Base-by-base conservation (phyloP, 1,140 invertebrate species). In the Ostrea denselamellosa region DNA sequence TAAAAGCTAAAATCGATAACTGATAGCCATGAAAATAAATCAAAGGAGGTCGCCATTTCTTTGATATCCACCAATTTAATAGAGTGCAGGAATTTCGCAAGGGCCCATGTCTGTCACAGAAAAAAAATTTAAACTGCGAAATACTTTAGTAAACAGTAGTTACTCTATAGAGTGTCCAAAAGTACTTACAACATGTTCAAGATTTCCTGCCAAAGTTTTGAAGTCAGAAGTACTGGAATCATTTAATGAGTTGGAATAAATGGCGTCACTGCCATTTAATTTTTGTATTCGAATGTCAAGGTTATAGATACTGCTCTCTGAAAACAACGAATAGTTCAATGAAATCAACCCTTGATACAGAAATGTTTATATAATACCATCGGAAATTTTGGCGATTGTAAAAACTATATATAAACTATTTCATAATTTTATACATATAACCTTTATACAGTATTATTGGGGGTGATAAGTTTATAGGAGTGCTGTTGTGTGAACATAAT, bases 251-350 rank as follows among this genome's bases (percentile, higher is more conserved):
- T 17, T 54, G 4, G 54, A 68, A 51, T 44, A 85, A 22, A 51
- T 52, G 8, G 85, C 62, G 2, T 85, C 85, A 85, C 85, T 85
- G 34, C 52, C 85, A 85, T 85, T 85, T 52, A 85, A 22, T 22
- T 71, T 71, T 17, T 68, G 85, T 58, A 85, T 25, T 51, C 54
- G n/a, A 22, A 77, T 25, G 68, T 77, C 68, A 34, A 77, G 22
- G 3, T 34, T 34, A 77, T 77, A 77, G 7, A 77, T 17, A 77
- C 68, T 77, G 68, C 68, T 77, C 28, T 77, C 68, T 77, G 8
- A 44, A 82, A 53, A 81, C 19, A 19, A 81, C 2, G 9, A 10
- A 5, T 17, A 8, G 28, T 81, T 81, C 58, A 65, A 22, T 28
- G 17, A 34, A 81, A 81, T 9, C 7, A 81, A 34, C 7, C 8